Evolutionary conservation across 2,113 vertebrate genomes (phyloP).

Genomic region (Micromys minutus): DNA sequence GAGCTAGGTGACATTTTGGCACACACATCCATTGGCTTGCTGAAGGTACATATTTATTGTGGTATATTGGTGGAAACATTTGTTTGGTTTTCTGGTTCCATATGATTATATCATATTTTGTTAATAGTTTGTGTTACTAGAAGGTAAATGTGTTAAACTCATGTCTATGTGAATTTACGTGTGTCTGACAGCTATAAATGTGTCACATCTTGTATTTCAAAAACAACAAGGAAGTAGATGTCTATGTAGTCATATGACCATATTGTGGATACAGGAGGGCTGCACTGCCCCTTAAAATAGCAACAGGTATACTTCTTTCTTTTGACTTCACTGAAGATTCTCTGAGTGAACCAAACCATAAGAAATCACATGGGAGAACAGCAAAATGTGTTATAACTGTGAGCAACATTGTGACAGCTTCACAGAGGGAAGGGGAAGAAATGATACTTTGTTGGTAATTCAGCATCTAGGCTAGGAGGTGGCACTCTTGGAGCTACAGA

Average conservation of each 20-base stretch:
- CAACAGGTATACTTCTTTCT: conserved; percentile 24
- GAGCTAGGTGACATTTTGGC: neutral
- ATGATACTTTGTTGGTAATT: neutral
- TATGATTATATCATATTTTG: conserved; percentile 32
- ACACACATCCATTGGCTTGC: neutral
- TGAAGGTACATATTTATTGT: neutral
- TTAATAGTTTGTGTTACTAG: conserved; percentile 51
- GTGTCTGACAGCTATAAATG: neutral
- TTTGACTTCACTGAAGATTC: conserved; percentile 47
- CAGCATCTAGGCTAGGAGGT: no score
- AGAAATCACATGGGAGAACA: neutral
- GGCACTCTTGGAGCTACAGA: neutral
- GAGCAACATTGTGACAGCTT: neutral
- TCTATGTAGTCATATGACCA: neutral
- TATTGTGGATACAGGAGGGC: conserved; percentile 12
- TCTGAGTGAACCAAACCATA: conserved; percentile 36
- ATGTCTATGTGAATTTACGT: neutral
- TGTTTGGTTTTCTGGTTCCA: conserved; percentile 7
- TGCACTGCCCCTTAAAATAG: conserved; percentile 40
- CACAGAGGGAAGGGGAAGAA: neutral
- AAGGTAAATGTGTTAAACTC: conserved; percentile 25
- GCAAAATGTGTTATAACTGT: neutral
- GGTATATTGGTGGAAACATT: neutral
- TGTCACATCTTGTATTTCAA: conserved; percentile 55
- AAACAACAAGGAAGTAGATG: conserved; percentile 60